These are phyloP conservation scores for Sturnira hondurensis DNA, from an alignment of 2,113 vertebrate species.

Conservation along the genomic window DNA sequence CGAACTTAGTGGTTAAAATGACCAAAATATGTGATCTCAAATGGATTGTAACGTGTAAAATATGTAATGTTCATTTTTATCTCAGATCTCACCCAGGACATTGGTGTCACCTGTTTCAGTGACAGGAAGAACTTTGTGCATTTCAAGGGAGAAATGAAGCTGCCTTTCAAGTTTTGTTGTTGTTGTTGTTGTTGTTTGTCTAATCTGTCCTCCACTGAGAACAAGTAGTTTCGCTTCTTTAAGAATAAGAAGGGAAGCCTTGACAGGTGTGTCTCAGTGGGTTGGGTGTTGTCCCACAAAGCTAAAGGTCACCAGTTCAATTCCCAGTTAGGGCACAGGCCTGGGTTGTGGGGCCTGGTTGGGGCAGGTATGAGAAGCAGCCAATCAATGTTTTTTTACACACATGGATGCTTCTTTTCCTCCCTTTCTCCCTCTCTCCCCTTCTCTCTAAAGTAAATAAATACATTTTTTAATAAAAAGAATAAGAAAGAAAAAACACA, in stretches of 20 bases:
- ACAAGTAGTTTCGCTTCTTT: conserved; percentile 15
- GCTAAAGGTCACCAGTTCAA: neutral
- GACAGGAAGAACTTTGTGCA: neutral
- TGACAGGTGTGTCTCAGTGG: neutral
- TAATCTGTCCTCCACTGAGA: neutral
- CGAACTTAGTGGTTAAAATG: neutral
- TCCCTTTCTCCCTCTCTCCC: neutral
- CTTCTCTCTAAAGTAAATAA: neutral
- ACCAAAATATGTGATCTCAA: neutral
- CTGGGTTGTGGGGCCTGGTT: no score
- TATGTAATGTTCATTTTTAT: neutral
- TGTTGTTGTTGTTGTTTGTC: neutral
- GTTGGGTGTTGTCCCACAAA: no score
- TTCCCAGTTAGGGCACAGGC: neutral
- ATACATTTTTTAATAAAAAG: neutral
- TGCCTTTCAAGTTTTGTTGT: neutral
- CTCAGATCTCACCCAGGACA: neutral
- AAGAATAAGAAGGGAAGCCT: neutral
- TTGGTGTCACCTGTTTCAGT: neutral
- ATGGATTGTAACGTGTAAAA: neutral
- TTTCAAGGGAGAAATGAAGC: neutral
- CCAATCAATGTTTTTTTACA: neutral
- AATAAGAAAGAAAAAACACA: neutral
- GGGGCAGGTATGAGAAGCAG: neutral
- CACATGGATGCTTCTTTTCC: neutral